phyloP scores from a whole-genome alignment of 2,797 vertebrate species.

The Rousettus madagascariensis region DNA sequence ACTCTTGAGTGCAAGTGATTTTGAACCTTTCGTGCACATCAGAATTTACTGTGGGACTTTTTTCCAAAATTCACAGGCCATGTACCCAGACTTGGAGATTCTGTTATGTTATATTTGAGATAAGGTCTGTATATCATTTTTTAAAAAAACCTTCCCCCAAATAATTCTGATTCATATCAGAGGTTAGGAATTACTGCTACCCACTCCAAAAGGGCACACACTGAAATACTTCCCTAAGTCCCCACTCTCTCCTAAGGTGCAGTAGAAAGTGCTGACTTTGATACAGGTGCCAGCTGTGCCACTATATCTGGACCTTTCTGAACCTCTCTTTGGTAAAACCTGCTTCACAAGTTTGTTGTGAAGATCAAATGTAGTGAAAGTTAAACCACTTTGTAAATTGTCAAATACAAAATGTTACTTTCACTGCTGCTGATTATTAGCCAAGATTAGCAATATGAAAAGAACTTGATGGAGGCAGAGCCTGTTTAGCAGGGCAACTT shows the following conservation, averaged over 20 bases:
- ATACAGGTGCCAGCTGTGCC: neutral
- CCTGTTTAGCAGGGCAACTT: neutral
- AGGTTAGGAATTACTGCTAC: neutral
- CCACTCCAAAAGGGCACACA: neutral
- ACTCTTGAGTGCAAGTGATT: slow-evolving; percentile 21
- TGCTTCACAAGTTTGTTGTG: slow-evolving; percentile 29
- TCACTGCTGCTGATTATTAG: neutral
- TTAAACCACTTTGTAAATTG: slow-evolving; percentile 22
- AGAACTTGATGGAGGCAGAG: neutral
- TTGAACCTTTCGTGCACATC: neutral
- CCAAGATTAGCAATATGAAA: neutral
- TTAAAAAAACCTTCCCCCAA: neutral
- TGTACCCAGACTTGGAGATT: neutral
- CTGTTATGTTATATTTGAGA: neutral
- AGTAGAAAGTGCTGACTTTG: neutral
- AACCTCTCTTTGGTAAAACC: neutral
- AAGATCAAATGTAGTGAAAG: neutral
- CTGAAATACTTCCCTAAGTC: neutral
- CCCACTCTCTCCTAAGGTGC: neutral
- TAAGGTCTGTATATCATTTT: slow-evolving; percentile 8
- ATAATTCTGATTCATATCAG: neutral
- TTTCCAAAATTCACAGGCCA: neutral
- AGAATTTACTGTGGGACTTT: neutral
- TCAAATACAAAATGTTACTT: slow-evolving; percentile 3
- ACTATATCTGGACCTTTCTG: neutral